Conservation (phyloP, 2,888 invertebrate species). For the Eristalinus sepulchralis region DNA sequence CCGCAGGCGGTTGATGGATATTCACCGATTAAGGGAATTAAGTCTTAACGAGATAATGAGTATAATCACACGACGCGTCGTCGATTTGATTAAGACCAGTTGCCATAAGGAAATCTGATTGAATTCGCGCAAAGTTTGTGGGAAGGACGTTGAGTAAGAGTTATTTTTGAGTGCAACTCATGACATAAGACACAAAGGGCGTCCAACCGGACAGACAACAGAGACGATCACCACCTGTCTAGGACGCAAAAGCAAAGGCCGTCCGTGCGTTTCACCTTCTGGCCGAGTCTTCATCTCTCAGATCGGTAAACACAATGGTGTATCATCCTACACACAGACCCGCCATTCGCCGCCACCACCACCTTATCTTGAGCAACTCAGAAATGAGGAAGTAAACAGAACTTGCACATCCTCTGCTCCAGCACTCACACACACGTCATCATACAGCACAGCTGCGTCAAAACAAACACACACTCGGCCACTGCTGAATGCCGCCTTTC, state of each 20-base stretch:
- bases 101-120: not conserved
- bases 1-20: not conserved
- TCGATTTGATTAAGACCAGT: not conserved
- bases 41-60: not conserved
- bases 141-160: too few species aligned
- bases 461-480: constrained; percentile 18
- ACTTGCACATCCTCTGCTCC: not conserved
- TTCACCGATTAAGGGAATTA: not conserved
- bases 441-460: constrained; percentile 38
- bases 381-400: constrained; percentile 24
- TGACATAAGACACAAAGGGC: too few species aligned
- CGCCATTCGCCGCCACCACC: not conserved
- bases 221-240: too few species aligned
- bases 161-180: too few species aligned
- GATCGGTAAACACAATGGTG: not conserved
- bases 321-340: not conserved
- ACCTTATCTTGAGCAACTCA: not conserved
- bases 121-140: not conserved
- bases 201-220: too few species aligned
- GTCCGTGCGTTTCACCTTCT: too few species aligned
- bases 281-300: too few species aligned
- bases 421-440: not conserved
- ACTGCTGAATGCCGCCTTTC: too few species aligned
- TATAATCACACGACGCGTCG: not conserved
- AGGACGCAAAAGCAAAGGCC: too few species aligned